phyloP scores from a whole-genome alignment of 64 coral and sea anemone genomes.

The Montipora sp. region DNA sequence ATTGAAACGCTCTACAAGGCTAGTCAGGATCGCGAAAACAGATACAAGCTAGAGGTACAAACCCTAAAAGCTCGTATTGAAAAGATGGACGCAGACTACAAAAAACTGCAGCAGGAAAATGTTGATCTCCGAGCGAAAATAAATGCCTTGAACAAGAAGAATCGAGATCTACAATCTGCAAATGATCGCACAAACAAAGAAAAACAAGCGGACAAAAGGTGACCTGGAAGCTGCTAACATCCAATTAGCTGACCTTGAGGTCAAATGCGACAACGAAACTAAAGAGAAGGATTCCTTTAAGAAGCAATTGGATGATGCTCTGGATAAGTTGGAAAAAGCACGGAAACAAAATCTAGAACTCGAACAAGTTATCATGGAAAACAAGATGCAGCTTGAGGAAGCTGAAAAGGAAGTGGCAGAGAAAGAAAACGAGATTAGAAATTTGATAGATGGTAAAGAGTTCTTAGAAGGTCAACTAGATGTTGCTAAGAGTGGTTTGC shows the following conservation, averaged over 20 bases:
- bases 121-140: constrained; percentile 91
- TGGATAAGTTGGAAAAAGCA: constrained; percentile 78
- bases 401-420: constrained; percentile 71
- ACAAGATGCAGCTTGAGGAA: constrained; percentile 82
- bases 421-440: constrained; percentile 86
- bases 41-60: constrained; percentile 86
- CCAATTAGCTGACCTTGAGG: constrained; percentile 77
- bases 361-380: constrained; percentile 87
- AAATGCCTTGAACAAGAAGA: constrained; percentile 85
- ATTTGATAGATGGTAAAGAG: constrained; percentile 78
- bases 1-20: constrained; percentile 92
- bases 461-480: constrained; percentile 83
- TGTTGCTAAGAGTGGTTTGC: constrained; percentile 67
- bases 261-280: constrained; percentile 65
- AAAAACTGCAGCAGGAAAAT: constrained; percentile 88
- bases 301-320: constrained; percentile 89
- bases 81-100: constrained; percentile 88
- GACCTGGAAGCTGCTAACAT: constrained; percentile 79
- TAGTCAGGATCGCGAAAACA: constrained; percentile 81
- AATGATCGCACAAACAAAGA: constrained; percentile 83
- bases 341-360: constrained; percentile 80
- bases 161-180: constrained; percentile 72
- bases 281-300: constrained; percentile 94
- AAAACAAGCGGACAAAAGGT: constrained; percentile 66
- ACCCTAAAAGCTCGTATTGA: constrained; percentile 84